Evolutionary conservation across 2,113 vertebrate species (phyloP).

Genomic region (Salvelinus alpinus): DNA sequence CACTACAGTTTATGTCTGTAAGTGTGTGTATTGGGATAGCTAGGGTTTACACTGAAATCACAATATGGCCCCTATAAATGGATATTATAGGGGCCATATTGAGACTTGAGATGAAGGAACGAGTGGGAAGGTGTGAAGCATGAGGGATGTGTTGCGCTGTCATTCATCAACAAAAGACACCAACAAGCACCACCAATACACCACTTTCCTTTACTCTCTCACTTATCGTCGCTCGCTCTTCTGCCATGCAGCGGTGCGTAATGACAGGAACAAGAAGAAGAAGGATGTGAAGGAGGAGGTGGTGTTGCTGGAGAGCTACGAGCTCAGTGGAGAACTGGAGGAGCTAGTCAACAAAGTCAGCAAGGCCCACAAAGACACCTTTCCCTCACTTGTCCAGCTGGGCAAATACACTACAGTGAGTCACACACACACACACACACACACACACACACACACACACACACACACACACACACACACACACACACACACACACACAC

Average conservation of each 20-base stretch:
- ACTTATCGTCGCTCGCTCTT: neutral
- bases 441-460: conserved; percentile 12
- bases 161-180: too few species aligned
- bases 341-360: conserved; percentile 93
- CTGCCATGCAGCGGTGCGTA: conserved; percentile 77
- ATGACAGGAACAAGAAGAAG: conserved; percentile 89
- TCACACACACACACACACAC: conserved; percentile 12
- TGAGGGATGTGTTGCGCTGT: too few species aligned
- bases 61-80: too few species aligned
- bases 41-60: too few species aligned
- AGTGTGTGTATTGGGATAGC: too few species aligned
- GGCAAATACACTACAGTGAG: conserved; percentile 94
- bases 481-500: too few species aligned
- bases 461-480: neutral
- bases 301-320: conserved; percentile 81
- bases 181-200: too few species aligned
- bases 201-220: too few species aligned
- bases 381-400: conserved; percentile 90
- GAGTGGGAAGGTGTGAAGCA: neutral
- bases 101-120: conserved; percentile 43
- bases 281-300: conserved; percentile 89
- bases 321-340: conserved; percentile 87
- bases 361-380: conserved; percentile 93
- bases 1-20: too few species aligned
- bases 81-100: too few species aligned